Conservation (phyloP, 30 jellyfish, hydroid and myxozoan genomes). For the Nemopilema nomurai region DNA sequence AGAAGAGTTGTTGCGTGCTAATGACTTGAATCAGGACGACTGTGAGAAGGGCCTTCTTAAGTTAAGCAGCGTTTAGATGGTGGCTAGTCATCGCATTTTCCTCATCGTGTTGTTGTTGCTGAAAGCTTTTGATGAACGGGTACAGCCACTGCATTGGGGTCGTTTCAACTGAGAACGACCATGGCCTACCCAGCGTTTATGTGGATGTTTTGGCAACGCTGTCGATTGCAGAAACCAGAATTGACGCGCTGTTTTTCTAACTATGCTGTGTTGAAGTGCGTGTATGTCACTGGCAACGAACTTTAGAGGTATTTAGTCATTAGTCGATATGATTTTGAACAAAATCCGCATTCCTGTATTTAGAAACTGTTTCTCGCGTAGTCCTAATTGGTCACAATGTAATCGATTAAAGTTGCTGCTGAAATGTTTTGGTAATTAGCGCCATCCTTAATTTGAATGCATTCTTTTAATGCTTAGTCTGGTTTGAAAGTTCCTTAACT, state of each 20-base stretch:
- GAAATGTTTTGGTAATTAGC: background rate
- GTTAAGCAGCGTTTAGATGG: constrained; percentile 79
- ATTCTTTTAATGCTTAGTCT: background rate
- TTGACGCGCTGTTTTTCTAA: background rate
- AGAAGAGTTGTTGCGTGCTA: constrained; percentile 20
- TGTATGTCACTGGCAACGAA: background rate
- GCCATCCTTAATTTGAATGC: background rate
- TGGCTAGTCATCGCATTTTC: background rate
- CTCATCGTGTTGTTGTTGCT: background rate
- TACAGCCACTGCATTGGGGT: background rate
- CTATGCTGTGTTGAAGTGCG: background rate
- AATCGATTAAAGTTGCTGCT: background rate
- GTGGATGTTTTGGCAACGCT: too few species aligned
- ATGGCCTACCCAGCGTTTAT: too few species aligned
- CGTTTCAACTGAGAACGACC: background rate
- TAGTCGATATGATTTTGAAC: background rate
- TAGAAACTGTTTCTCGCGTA: background rate
- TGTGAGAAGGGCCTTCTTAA: constrained; percentile 80
- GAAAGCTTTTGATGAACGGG: background rate
- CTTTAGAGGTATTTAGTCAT: background rate
- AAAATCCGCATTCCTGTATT: background rate
- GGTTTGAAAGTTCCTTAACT: background rate
- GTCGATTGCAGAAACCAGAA: too few species aligned
- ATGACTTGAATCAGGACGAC: constrained; percentile 72
- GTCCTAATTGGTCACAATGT: background rate